Evolutionary conservation across 2,113 vertebrate genomes (phyloP).

Genomic region (Aptenodytes forsteri): DNA sequence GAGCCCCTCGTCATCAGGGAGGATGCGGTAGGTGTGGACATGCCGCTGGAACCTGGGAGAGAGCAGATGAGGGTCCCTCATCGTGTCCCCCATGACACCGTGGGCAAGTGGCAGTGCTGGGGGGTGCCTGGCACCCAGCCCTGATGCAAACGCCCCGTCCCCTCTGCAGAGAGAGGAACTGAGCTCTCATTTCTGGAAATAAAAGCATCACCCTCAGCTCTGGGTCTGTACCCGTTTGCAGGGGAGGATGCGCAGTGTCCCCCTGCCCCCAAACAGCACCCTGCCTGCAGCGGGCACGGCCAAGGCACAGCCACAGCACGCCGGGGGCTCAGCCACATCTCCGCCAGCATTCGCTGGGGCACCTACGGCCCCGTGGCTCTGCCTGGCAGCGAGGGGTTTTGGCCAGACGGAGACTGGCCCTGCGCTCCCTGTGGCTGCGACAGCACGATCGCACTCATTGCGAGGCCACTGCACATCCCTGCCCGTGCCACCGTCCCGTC

Average conservation of each 20-base stretch:
- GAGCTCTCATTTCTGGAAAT: neutral
- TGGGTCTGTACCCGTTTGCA: neutral
- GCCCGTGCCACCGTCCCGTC: rapidly evolving
- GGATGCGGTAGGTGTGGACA: conserved; percentile 88
- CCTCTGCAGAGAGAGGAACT: neutral
- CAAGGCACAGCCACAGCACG: rapidly evolving
- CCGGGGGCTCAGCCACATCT: neutral
- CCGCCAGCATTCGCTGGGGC: neutral
- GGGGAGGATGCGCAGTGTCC: neutral
- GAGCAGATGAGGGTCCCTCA: neutral
- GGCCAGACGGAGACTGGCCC: neutral
- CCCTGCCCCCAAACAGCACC: neutral
- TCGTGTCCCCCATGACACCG: rapidly evolving
- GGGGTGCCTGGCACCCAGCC: neutral
- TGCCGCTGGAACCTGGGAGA: conserved; percentile 81
- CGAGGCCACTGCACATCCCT: neutral
- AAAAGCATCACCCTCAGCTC: neutral
- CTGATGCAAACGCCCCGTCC: neutral
- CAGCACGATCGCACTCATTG: rapidly evolving
- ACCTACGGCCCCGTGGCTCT: rapidly evolving
- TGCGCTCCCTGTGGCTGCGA: neutral
- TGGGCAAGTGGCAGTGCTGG: rapidly evolving
- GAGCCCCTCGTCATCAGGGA: conserved; percentile 83
- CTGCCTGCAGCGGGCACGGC: neutral
- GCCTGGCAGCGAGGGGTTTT: neutral